A percentile compares a stretch with the other conserved stretches of the same genome.
phyloP scores from a whole-genome alignment of 1,140 invertebrate species.

The Agrilus planipennis region DNA sequence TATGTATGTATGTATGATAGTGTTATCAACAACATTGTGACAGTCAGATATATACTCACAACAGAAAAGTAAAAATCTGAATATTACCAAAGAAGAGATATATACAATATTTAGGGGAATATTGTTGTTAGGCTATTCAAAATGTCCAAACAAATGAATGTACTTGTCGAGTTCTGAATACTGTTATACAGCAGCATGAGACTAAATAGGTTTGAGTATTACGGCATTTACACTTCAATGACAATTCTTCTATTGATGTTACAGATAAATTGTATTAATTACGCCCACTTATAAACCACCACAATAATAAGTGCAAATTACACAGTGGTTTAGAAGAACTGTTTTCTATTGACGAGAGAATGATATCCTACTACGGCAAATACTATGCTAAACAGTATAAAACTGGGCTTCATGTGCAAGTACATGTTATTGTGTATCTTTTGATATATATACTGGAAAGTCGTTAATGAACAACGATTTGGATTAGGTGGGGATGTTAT shows the following conservation, averaged over 20 bases:
- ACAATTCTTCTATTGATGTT: conserved; percentile 8
- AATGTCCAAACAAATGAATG: conserved; percentile 16
- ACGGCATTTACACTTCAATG: conserved; percentile 12
- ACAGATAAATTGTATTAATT: conserved; percentile 14
- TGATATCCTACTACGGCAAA: conserved; percentile 19
- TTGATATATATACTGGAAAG: conserved; percentile 17
- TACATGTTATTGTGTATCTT: conserved; percentile 12
- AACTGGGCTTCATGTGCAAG: conserved; percentile 16
- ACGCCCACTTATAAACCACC: conserved; percentile 9
- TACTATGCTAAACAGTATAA: conserved; percentile 31
- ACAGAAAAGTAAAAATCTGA: conserved; percentile 9
- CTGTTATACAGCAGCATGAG: conserved; percentile 14
- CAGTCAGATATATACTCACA: conserved; percentile 8
- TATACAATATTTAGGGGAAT: conserved; percentile 16
- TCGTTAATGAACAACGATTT: conserved; percentile 8
- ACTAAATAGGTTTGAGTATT: conserved; percentile 16
- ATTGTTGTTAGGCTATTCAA: conserved; percentile 16
- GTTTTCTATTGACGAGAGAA: conserved; percentile 12
- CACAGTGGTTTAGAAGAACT: conserved; percentile 19
- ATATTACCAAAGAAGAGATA: conserved; percentile 13
- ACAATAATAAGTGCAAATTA: conserved; percentile 14
- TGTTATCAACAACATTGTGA: conserved; percentile 5
- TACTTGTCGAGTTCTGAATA: conserved; percentile 13
- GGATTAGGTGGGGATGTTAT: conserved; percentile 17
- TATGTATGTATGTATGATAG: conserved; percentile 10